These are phyloP conservation scores for Calyptommatus sinebrachiatus DNA, from an alignment of 2,113 vertebrate genomes.

Conservation along the genomic window DNA sequence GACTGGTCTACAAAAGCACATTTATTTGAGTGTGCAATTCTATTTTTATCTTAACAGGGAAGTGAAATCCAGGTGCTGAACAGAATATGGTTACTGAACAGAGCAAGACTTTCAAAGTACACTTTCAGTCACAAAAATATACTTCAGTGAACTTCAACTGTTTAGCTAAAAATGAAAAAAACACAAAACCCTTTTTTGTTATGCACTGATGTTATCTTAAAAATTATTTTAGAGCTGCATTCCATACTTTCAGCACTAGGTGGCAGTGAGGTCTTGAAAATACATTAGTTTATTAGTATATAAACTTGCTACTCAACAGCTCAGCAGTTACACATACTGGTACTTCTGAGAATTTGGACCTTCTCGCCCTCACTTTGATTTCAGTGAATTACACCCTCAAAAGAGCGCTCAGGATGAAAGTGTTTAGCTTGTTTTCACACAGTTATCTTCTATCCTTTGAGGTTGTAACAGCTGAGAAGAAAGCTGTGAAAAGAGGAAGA, in stretches of 20 bases:
- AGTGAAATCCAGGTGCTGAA: not conserved
- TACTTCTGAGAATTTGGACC: not conserved
- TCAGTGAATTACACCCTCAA: constrained; percentile 2
- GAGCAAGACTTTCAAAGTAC: not conserved
- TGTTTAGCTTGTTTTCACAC: not conserved
- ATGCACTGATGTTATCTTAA: not conserved
- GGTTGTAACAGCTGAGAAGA: no score
- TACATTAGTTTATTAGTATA: not conserved
- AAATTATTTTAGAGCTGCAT: not conserved
- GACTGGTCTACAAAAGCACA: not conserved
- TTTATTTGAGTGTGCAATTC: not conserved
- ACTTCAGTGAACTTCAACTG: not conserved
- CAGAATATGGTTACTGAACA: not conserved
- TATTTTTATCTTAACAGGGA: not conserved
- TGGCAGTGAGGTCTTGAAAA: constrained; percentile 11
- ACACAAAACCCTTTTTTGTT: not conserved
- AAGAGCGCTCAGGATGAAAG: not conserved
- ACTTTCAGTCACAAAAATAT: not conserved
- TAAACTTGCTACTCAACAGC: no score
- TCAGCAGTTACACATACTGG: not conserved
- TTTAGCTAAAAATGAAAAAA: not conserved
- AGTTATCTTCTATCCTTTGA: no score
- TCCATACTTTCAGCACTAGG: constrained; percentile 14
- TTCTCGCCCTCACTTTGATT: not conserved
- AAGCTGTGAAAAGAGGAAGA: not conserved